Evolutionary conservation across 2,888 invertebrate genomes (phyloP).

Genomic region (Polydesmus complanatus): DNA sequence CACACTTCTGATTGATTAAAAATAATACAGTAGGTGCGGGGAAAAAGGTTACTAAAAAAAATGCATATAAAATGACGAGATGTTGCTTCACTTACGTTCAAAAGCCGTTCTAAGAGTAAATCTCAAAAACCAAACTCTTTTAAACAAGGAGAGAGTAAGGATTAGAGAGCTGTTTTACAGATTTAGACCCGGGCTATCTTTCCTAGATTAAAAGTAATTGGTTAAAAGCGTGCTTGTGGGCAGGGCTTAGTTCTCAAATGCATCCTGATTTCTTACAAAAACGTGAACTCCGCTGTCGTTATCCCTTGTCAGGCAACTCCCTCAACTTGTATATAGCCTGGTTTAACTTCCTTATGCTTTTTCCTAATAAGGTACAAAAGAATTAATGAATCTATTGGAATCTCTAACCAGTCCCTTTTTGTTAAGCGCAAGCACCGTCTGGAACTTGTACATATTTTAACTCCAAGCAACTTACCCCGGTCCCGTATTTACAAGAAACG

Average conservation of each 20-base stretch:
- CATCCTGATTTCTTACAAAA: neutral
- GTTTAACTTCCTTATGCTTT: neutral
- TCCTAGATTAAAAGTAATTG: no score
- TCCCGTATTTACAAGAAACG: neutral
- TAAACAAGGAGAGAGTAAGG: conserved; percentile 17
- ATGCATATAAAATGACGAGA: conserved; percentile 11
- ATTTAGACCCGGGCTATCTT: conserved; percentile 16
- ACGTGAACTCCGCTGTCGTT: neutral
- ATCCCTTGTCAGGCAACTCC: neutral
- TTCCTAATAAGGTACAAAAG: conserved; percentile 17
- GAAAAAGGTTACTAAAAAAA: conserved; percentile 4
- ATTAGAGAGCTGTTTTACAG: conserved; percentile 19
- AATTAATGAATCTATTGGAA: conserved; percentile 17
- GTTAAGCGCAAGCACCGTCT: neutral
- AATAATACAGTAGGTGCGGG: neutral
- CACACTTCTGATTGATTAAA: neutral
- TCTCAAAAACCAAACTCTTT: conserved; percentile 18
- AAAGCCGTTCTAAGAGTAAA: conserved; percentile 70
- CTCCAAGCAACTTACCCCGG: neutral
- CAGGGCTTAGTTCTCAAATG: neutral
- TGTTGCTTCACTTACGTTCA: conserved; percentile 68
- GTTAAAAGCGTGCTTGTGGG: conserved; percentile 20
- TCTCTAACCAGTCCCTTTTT: neutral
- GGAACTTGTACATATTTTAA: conserved; percentile 4
- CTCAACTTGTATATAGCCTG: neutral